A percentile compares a stretch with the other conserved stretches of the same genome.
Evolutionary conservation across 2,113 vertebrate genomes (phyloP).

Genomic region (Aleadryas rufinucha): DNA sequence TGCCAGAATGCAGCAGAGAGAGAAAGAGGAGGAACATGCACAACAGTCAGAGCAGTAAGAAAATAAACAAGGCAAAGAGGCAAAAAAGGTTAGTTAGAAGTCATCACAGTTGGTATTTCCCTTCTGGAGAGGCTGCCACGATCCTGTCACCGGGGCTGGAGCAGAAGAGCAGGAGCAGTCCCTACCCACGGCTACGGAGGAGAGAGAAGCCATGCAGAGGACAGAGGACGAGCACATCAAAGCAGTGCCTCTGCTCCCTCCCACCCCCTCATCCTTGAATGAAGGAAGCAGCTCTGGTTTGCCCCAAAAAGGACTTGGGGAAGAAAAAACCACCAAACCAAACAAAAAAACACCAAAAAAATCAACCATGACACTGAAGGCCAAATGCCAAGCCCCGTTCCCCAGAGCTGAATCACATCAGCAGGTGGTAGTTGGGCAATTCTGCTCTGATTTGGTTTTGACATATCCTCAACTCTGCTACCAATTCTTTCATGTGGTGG

Average conservation of each 20-base stretch:
- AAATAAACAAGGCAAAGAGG: constrained; percentile 69
- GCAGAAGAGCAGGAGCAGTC: neutral
- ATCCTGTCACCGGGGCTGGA: neutral
- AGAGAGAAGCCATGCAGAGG: constrained; percentile 4
- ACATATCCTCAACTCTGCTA: neutral
- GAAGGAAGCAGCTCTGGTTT: neutral
- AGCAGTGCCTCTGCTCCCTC: constrained; percentile 2
- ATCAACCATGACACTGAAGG: neutral
- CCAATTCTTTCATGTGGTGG: neutral
- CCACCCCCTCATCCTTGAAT: neutral
- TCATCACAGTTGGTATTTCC: constrained; percentile 13
- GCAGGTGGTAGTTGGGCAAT: neutral
- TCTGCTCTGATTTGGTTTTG: neutral
- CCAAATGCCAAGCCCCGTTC: neutral
- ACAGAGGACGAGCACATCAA: neutral
- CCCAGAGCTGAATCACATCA: neutral
- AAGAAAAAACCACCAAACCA: neutral
- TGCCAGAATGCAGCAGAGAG: constrained; percentile 86
- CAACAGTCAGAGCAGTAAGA: constrained; percentile 84
- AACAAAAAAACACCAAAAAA: neutral
- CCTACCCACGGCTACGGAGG: neutral
- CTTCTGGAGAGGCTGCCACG: neutral
- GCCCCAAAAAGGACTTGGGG: neutral
- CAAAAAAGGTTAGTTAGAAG: constrained; percentile 40
- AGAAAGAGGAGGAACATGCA: constrained; percentile 86